A percentile compares a stretch with the other conserved stretches of the same genome.
These are phyloP conservation scores for Bambusicola thoracicus DNA, from an alignment of 2,113 vertebrate species.

Conservation along the genomic window DNA sequence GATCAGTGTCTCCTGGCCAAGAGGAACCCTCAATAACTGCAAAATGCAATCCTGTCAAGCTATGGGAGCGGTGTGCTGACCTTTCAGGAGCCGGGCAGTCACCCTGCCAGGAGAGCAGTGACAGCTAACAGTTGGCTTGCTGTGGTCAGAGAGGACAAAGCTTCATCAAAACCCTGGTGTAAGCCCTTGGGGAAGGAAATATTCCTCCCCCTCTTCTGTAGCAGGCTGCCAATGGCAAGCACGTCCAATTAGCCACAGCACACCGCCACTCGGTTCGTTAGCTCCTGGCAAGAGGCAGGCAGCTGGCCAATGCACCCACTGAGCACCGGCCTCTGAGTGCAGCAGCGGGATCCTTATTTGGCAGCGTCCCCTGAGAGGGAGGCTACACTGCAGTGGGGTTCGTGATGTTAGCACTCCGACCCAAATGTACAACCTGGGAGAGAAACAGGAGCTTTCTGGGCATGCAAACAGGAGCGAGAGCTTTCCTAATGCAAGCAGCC, in stretches of 20 bases:
- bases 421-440: background rate
- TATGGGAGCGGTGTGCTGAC: background rate
- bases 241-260: background rate
- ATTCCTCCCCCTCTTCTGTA: background rate
- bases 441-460: background rate
- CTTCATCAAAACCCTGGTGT: background rate
- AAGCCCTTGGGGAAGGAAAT: background rate
- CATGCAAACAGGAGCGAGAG: background rate
- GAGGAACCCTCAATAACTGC: background rate
- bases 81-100: background rate
- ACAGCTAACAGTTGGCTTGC: background rate
- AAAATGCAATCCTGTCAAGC: background rate
- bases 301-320: background rate
- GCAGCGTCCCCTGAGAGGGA: background rate
- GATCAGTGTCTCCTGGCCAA: background rate
- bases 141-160: background rate
- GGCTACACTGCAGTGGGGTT: background rate
- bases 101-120: background rate
- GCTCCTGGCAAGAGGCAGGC: rapidly evolving
- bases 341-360: rapidly evolving
- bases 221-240: background rate
- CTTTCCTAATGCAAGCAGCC: background rate
- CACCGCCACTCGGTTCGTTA: background rate
- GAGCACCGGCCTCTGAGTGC: rapidly evolving
- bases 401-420: background rate